Evolutionary conservation across 2,113 vertebrate species (phyloP).

Genomic region (Gorsachius goisagi): DNA sequence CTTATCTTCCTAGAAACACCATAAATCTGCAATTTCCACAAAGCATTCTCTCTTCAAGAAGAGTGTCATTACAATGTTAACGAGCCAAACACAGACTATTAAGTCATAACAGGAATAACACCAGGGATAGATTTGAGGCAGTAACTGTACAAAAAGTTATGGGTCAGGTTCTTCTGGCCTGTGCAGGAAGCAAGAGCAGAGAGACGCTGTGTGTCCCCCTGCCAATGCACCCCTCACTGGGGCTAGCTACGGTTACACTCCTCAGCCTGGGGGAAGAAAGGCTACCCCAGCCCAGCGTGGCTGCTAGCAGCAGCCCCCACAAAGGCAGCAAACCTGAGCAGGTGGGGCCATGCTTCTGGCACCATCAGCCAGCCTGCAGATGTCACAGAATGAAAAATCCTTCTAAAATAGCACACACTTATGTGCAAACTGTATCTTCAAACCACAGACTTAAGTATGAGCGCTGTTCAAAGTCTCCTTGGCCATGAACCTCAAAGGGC

Average conservation of each 20-base stretch:
- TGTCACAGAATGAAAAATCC: neutral
- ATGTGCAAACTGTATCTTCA: neutral
- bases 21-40: slow-evolving; percentile 34
- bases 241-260: neutral
- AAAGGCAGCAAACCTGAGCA: neutral
- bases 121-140: slow-evolving; percentile 15
- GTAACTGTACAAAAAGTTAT: neutral
- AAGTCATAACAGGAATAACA: neutral
- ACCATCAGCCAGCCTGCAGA: neutral
- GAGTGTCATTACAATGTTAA: slow-evolving; percentile 24
- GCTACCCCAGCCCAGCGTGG: neutral
- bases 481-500: neutral
- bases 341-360: neutral
- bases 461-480: neutral
- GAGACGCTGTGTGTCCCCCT: neutral
- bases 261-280: neutral
- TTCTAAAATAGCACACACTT: neutral
- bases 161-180: neutral
- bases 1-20: slow-evolving; percentile 50
- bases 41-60: slow-evolving; percentile 16
- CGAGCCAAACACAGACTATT: slow-evolving; percentile 16
- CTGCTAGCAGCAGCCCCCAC: neutral
- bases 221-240: neutral
- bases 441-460: neutral
- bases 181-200: neutral